Evolutionary conservation across 2,113 vertebrate species (phyloP).

Genomic region (Pseudopodoces humilis): DNA sequence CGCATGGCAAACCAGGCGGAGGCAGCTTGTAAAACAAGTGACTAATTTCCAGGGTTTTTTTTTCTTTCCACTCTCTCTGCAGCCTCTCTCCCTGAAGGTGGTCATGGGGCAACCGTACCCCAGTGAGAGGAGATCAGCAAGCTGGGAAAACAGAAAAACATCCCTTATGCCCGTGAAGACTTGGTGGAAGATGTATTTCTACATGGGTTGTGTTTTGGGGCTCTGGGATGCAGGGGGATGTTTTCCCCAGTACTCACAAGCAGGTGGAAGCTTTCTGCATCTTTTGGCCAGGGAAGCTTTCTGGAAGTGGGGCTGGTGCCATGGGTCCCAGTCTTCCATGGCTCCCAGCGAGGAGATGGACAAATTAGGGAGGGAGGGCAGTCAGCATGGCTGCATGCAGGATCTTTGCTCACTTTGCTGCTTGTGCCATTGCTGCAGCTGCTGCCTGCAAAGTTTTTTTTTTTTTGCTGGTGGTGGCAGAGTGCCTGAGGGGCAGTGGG

Average conservation of each 20-base stretch:
- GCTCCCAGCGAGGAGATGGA: constrained; percentile 28
- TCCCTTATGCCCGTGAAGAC: not conserved
- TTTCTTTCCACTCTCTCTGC: not conserved
- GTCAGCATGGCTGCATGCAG: not conserved
- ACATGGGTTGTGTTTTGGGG: not conserved
- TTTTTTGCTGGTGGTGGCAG: constrained; percentile 70
- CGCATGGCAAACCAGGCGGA: constrained; percentile 10
- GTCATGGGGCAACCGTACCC: not conserved
- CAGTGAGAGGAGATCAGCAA: not conserved
- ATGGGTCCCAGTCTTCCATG: not conserved
- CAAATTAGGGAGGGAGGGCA: constrained; percentile 29
- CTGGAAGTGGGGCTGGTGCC: constrained; percentile 26
- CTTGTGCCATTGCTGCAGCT: not conserved
- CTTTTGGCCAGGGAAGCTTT: constrained; percentile 26
- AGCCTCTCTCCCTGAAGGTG: constrained; percentile 27
- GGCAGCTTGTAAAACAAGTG: constrained; percentile 67
- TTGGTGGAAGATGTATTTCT: not conserved
- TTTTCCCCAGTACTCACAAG: not conserved
- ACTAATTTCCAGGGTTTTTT: constrained; percentile 23
- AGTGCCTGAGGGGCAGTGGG: constrained; percentile 77
- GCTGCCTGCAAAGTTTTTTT: constrained; percentile 23
- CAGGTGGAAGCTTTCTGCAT: not conserved
- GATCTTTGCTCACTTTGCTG: not conserved
- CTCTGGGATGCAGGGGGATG: not conserved
- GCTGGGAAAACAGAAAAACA: not conserved